Evolutionary conservation across 2,797 vertebrate genomes (phyloP), one percentile per base, ranked within the genome.

Genomic region (Periophthalmus magnuspinnatus): DNA sequence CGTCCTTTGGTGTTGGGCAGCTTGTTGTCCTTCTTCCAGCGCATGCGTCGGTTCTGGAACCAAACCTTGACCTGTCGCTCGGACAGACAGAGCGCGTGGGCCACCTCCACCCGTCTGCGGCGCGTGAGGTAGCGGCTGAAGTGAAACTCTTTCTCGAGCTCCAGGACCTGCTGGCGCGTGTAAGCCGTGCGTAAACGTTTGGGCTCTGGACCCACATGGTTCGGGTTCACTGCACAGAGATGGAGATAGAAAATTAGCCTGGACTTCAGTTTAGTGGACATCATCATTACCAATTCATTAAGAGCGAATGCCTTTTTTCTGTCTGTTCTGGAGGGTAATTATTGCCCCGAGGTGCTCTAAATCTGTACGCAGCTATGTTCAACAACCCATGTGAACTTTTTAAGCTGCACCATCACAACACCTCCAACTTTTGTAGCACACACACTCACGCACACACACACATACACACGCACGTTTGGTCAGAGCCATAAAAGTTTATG

Each of bases 31-130:
- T 98, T 98, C 93, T 98, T 98, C 96, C 96, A 98, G 87, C 97
- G 97, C 97, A 98, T 98, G 82, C 97, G 93, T 69, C 96, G 93
- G 93, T 98, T 98, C 89, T 98, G 96, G 93, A 98, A 98, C 97
- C 97, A 98, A 80, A 98, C 97, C 92, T 98, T 98, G 84, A 98
- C 97, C 93, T 98, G 96, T 75, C 96, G 95, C 91, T 98, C 96
- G 1, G 95, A 95, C 59, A 98, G 93, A 72, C 94, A 95, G 58
- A 98, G 94, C 28, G 93, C 80, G 82, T 97, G 96, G 10, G 96
- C 96, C 70, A 98, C 97, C 90, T 98, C 97, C 19, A 98, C 94
- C n/a, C 97, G 92, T 63, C 97, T 94, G 81, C 96, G 92, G 84
- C 97, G 94, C 68, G 96, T 97, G 81, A 98, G 94, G 90, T 98